Conservation (phyloP, 2,113 vertebrate genomes). For the Panurus biarmicus region DNA sequence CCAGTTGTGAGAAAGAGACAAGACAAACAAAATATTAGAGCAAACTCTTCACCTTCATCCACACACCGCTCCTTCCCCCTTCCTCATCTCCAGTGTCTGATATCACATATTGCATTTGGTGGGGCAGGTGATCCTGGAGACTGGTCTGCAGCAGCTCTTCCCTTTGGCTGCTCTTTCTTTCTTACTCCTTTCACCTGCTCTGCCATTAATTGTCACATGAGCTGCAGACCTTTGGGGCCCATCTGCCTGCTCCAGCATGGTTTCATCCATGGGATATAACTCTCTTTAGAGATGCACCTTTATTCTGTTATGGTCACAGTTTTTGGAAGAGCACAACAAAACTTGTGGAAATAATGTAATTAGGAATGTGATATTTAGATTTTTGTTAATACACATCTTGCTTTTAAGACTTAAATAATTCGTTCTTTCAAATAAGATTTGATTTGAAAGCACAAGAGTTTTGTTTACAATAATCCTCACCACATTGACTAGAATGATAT, state of each 20-base stretch:
- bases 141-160: not conserved
- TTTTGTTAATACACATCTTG: not conserved
- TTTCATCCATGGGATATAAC: not conserved
- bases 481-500: not conserved
- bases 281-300: not conserved
- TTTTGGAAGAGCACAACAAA: not conserved
- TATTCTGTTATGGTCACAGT: not conserved
- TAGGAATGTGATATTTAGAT: not conserved
- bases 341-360: not conserved
- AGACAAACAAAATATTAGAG: not conserved
- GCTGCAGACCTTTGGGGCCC: not conserved
- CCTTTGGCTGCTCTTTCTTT: not conserved
- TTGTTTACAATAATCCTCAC: not conserved
- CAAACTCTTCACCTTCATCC: not conserved
- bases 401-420: not conserved
- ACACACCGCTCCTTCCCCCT: not conserved
- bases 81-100: not conserved
- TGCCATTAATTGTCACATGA: not conserved
- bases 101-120: fast-evolving
- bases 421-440: slow-evolving; percentile 16
- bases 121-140: not conserved
- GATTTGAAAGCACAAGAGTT: too few species aligned
- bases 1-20: not conserved
- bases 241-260: not conserved
- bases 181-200: not conserved